Percentiles rank a stretch among this genome's conserved stretches.
Conservation (phyloP, 2,888 invertebrate genomes). For the Chalcis sispes region DNA sequence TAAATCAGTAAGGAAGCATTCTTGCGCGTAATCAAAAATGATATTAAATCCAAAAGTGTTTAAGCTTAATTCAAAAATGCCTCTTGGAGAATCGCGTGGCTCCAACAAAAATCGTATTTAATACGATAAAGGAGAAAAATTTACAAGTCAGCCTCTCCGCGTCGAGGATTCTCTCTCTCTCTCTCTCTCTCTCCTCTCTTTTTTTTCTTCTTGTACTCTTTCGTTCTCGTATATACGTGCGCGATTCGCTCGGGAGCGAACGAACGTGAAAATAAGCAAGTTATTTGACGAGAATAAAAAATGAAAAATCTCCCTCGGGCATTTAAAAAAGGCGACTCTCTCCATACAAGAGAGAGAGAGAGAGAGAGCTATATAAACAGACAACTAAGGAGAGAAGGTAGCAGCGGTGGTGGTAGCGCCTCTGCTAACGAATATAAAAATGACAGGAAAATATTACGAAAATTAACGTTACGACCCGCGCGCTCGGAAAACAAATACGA, state of each 20-base stretch:
- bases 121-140: constrained; percentile 48
- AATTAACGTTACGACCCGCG: constrained; percentile 56
- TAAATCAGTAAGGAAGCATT: constrained; percentile 49
- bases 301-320: constrained; percentile 46
- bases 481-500: constrained; percentile 58
- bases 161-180: neutral
- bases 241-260: neutral
- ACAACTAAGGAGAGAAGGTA: constrained; percentile 12
- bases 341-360: no score
- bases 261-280: constrained; percentile 53
- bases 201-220: neutral
- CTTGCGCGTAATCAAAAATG: constrained; percentile 49
- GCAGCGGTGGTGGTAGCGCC: neutral
- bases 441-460: constrained; percentile 58
- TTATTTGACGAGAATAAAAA: constrained; percentile 53
- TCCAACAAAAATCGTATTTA: neutral
- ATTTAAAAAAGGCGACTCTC: constrained; percentile 52
- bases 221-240: neutral
- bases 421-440: constrained; percentile 40
- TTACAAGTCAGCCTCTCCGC: constrained; percentile 54
- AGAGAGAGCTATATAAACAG: no score
- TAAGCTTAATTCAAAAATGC: constrained; percentile 27
- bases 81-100: constrained; percentile 10
- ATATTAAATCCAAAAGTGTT: constrained; percentile 45
- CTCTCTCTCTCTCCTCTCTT: neutral